Percentiles rank a stretch among this genome's conserved stretches.
phyloP scores from a whole-genome alignment of 2,797 vertebrate genomes.

The Champsocephalus esox region DNA sequence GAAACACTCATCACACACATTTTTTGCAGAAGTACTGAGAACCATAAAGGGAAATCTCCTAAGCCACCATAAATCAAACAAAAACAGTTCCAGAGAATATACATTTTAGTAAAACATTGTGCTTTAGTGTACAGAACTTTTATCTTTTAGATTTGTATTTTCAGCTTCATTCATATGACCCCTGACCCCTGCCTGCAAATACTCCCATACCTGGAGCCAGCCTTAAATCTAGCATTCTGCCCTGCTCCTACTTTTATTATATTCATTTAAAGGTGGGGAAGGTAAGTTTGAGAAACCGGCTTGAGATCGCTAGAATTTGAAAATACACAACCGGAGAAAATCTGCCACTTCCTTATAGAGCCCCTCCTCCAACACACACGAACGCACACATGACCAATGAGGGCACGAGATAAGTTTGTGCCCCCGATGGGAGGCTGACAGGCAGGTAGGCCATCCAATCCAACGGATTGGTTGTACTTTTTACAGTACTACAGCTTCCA shows the following conservation, averaged over 20 bases:
- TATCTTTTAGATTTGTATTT: neutral
- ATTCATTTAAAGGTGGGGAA: neutral
- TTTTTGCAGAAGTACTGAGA: neutral
- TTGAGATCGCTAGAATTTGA: too few relatives aligned
- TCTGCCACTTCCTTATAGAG: too few relatives aligned
- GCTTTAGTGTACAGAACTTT: neutral
- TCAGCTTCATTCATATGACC: neutral
- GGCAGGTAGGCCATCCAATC: too few relatives aligned
- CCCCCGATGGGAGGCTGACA: too few relatives aligned
- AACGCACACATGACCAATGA: too few relatives aligned
- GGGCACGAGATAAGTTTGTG: too few relatives aligned
- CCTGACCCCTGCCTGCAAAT: neutral
- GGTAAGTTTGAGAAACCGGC: too few relatives aligned
- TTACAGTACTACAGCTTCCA: too few relatives aligned
- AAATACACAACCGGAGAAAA: too few relatives aligned
- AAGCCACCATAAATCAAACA: neutral
- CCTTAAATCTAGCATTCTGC: neutral
- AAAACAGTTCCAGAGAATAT: neutral
- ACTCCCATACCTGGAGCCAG: neutral
- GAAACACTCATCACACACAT: neutral
- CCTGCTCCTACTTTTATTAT: neutral
- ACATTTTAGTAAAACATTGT: neutral
- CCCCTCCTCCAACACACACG: too few relatives aligned
- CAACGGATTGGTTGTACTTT: too few relatives aligned
- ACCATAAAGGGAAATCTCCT: neutral